Base-by-base conservation (phyloP, 2,113 vertebrate species). In the Pristiophorus japonicus region DNA sequence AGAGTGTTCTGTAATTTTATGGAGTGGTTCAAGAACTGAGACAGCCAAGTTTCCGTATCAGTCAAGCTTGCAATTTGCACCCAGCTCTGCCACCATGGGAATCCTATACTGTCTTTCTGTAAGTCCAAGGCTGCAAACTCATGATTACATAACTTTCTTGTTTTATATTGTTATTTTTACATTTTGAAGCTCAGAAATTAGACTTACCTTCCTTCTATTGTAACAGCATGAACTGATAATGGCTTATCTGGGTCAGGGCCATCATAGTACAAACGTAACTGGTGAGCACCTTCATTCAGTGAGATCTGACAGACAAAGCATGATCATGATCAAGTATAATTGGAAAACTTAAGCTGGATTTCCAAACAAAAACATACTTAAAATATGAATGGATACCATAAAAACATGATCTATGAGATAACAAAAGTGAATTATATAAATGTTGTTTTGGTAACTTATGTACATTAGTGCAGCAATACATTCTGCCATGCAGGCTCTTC, bases 251-350 rank as follows among this genome's bases (percentile, higher is more conserved):
- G 96, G 27, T 95, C 96, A 7, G 96, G 96, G 10, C 96, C 92
- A 12, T 47, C 73, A 94, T 96, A 95, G 67, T 96, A 96, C 62
- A 97, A 3, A 0, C 96, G 96, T 66, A 97, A 96, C 95, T 97
- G 96, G 75, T 97, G 96, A 42, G 96, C 96, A 0, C 96, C 96
- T 70, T 96, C 96, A 59, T 97, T 97, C 67, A 97, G 70, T 6
- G 96, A 96, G n/a, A 97, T 78, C 96, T 96, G 95, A 81, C 73
- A 91, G 24, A 59, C 38, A 81, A 85, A 88, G 14, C 47, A 88
- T 62, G 24, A 62, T n/a, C 18, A 62, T 38, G 10, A 30, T 88
- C 22, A 88, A 78, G 73, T 85, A 85, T 51, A 27, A 11, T 55
- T 85, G 22, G 47, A 30, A 88, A 88, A 88, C 11, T 10, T 88